Conservation (phyloP, 2,797 vertebrate species). For the Distichodus sexfasciatus region DNA sequence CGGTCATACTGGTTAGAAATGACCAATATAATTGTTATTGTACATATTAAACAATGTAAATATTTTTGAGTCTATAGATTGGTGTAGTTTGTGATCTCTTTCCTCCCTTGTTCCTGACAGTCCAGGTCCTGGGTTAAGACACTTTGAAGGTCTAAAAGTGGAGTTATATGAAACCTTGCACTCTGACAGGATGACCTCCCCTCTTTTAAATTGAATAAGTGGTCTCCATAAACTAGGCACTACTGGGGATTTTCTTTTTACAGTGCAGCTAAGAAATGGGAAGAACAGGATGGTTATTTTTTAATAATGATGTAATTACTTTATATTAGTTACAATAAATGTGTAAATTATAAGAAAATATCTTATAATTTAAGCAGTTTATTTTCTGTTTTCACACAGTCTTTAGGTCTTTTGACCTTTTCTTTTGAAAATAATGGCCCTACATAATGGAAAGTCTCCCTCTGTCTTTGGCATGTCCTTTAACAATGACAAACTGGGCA, state of each 20-base stretch:
- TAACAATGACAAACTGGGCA: not conserved
- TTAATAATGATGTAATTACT: not conserved
- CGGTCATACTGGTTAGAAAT: not conserved
- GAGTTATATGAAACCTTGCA: not conserved
- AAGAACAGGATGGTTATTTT: not conserved
- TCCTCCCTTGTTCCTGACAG: not conserved
- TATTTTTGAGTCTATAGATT: not conserved
- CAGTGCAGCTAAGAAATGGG: not conserved
- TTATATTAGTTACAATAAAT: not conserved
- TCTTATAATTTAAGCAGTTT: too few species aligned
- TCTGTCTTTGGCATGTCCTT: not conserved
- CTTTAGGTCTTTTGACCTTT: too few species aligned
- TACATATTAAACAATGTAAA: not conserved
- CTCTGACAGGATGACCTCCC: not conserved
- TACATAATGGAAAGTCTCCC: too few species aligned
- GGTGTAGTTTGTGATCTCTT: not conserved
- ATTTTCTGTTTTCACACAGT: too few species aligned
- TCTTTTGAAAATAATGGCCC: too few species aligned
- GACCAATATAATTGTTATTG: too few species aligned
- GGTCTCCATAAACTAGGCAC: not conserved
- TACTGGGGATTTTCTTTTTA: not conserved
- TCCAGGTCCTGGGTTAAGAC: not conserved
- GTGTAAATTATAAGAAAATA: too few species aligned
- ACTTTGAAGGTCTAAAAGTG: not conserved
- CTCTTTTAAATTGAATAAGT: conserved; percentile 7